Evolutionary conservation across 2,113 vertebrate genomes (phyloP).

Genomic region (Tauraco erythrolophus): DNA sequence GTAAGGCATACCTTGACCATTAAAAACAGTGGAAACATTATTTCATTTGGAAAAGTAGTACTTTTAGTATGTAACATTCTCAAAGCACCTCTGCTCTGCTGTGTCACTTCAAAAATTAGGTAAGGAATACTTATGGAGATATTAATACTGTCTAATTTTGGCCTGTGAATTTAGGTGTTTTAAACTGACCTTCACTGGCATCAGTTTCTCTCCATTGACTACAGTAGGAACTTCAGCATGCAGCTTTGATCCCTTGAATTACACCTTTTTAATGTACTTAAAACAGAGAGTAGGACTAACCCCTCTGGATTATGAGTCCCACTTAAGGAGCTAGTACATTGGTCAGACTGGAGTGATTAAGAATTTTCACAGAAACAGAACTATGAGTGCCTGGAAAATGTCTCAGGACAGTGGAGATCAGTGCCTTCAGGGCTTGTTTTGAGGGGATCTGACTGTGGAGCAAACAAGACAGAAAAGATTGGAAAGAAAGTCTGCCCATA

Average conservation of each 20-base stretch:
- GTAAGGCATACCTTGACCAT: accelerated
- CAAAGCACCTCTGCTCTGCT: background rate
- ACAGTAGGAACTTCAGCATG: background rate
- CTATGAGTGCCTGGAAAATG: background rate
- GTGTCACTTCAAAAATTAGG: background rate
- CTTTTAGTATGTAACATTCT: background rate
- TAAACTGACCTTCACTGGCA: background rate
- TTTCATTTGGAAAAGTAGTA: background rate
- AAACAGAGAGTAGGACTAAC: background rate
- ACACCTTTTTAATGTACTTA: background rate
- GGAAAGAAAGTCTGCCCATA: background rate
- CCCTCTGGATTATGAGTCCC: background rate
- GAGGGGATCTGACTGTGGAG: background rate
- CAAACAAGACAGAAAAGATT: background rate
- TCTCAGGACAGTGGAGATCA: background rate
- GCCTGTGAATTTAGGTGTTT: background rate
- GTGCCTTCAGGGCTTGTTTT: background rate
- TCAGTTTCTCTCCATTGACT: background rate
- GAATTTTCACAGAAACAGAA: background rate
- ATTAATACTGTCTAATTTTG: background rate
- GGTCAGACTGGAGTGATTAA: background rate
- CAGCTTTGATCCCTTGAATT: background rate
- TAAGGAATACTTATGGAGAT: background rate
- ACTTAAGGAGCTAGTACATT: background rate
- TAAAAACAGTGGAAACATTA: background rate